Evolutionary conservation across 1,140 invertebrate genomes (phyloP).

Genomic region (Bombus fervidus): DNA sequence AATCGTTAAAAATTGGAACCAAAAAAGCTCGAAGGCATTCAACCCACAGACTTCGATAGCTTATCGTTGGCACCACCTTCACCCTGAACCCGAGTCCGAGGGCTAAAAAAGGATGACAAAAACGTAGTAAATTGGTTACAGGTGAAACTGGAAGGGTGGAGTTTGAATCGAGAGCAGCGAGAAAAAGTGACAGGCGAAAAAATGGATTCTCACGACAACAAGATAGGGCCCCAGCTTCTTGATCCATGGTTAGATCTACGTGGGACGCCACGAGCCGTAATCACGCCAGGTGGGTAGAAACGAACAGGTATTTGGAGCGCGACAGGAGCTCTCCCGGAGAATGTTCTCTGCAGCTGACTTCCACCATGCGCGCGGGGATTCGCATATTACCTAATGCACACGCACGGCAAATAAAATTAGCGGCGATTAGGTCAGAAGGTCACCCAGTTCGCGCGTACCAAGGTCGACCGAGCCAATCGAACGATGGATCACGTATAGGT

Average conservation of each 20-base stretch:
- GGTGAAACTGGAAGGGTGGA: background rate
- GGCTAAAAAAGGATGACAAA: background rate
- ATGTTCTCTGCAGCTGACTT: background rate
- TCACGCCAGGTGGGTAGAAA: constrained; percentile 66
- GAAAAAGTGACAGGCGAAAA: constrained; percentile 27
- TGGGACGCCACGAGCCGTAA: constrained; percentile 62
- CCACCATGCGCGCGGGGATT: constrained; percentile 28
- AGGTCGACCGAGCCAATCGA: constrained; percentile 37
- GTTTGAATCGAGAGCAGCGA: constrained; percentile 32
- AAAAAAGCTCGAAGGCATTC: background rate
- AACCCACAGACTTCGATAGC: background rate
- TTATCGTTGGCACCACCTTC: background rate
- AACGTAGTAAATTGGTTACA: background rate
- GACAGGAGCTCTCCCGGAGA: constrained; percentile 39
- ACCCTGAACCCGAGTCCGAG: background rate
- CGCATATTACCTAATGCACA: constrained; percentile 43
- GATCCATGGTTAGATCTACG: constrained; percentile 61
- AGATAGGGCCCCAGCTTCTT: constrained; percentile 27
- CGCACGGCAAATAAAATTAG: constrained; percentile 64
- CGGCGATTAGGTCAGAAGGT: constrained; percentile 66
- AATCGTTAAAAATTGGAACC: background rate
- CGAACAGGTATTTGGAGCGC: constrained; percentile 69
- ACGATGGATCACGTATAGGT: background rate
- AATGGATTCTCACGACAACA: constrained; percentile 60
- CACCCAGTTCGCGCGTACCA: constrained; percentile 58